Percentiles rank a stretch among this genome's conserved stretches.
phyloP scores from a whole-genome alignment of 2,113 vertebrate genomes.

The Aegotheles bennettii region DNA sequence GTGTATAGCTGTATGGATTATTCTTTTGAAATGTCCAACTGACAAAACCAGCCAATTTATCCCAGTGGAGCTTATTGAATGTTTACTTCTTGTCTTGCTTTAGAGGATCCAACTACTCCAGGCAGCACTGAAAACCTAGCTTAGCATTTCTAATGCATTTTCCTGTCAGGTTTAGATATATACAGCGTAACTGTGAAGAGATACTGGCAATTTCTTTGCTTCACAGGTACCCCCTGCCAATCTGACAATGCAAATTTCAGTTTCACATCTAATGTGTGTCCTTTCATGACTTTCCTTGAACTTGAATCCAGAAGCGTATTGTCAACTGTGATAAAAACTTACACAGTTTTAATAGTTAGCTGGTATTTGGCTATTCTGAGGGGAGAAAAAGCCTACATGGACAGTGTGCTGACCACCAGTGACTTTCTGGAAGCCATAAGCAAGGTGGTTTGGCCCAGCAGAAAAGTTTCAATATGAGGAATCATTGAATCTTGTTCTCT shows the following conservation, averaged over 20 bases:
- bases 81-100: neutral
- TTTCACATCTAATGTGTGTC: neutral
- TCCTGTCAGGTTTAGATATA: neutral
- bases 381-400: neutral
- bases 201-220: neutral
- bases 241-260: neutral
- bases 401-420: neutral
- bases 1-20: neutral
- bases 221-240: neutral
- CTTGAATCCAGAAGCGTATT: neutral
- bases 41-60: neutral
- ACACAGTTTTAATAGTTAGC: neutral
- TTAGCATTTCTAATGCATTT: neutral
- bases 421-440: neutral
- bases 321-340: neutral
- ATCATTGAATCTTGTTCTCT: neutral
- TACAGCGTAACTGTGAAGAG: neutral
- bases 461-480: neutral
- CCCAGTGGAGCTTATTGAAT: neutral
- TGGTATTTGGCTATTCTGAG: neutral
- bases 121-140: neutral
- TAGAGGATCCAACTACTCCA: neutral
- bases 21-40: neutral
- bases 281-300: neutral
- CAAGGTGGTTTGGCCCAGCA: neutral